These are phyloP conservation scores for Lordiphosa andalusiaca DNA, from an alignment of 2,888 invertebrate species.

Conservation along the genomic window DNA sequence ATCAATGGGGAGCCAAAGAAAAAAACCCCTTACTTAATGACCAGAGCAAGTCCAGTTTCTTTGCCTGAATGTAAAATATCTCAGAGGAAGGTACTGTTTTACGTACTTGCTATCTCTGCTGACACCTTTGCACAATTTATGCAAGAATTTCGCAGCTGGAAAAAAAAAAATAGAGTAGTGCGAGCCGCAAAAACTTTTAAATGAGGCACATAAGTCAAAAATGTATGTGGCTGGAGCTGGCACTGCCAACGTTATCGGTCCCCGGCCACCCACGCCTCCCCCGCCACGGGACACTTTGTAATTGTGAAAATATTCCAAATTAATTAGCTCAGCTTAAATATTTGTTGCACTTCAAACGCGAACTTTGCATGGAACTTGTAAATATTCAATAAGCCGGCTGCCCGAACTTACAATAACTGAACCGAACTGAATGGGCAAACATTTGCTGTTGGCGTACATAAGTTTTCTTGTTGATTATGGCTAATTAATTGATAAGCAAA, in stretches of 20 bases:
- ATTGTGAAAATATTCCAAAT: conserved; percentile 49
- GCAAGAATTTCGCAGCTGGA: conserved; percentile 45
- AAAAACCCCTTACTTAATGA: conserved; percentile 55
- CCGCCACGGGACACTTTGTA: conserved; percentile 8
- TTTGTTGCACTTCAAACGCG: conserved; percentile 61
- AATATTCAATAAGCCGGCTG: conserved; percentile 40
- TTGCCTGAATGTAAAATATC: conserved; percentile 59
- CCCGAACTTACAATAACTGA: conserved; percentile 21
- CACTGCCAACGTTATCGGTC: conserved; percentile 16
- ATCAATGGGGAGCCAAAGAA: conserved; percentile 37
- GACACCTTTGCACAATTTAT: conserved; percentile 70
- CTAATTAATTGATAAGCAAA: conserved; percentile 71
- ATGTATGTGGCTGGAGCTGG: conserved; percentile 35
- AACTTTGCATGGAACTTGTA: conserved; percentile 62
- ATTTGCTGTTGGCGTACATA: conserved; percentile 47
- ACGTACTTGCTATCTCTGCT: conserved; percentile 55
- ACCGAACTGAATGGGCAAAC: conserved; percentile 47
- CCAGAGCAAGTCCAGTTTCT: conserved; percentile 44
- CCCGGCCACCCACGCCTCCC: neutral
- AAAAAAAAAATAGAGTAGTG: conserved; percentile 25
- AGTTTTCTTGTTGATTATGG: conserved; percentile 55
- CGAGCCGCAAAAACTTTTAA: conserved; percentile 63
- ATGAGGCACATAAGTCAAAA: conserved; percentile 69
- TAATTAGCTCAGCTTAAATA: conserved; percentile 65
- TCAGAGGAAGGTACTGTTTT: conserved; percentile 35